Base-by-base conservation (phyloP, 2,113 vertebrate genomes). In the Merops nubicus region DNA sequence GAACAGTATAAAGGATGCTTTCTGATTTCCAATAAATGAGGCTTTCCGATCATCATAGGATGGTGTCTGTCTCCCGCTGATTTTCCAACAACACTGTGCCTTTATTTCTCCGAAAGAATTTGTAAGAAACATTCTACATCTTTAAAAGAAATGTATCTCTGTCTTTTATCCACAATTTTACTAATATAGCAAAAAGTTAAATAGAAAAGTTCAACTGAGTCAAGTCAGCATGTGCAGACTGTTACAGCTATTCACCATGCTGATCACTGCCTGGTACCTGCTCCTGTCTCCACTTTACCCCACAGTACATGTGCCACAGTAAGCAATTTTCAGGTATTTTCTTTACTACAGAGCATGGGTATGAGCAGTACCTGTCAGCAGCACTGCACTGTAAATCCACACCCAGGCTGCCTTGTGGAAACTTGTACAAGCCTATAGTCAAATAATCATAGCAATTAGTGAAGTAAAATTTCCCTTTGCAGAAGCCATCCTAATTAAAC, bases 261-360 rank as follows among this genome's bases (percentile, higher is more conserved):
- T 62, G 20, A 82, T 15, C 10, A 86, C 33, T 89, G 38, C 36
- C 47, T 43, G 22, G 0, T 43, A 57, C 70, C 26, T 67, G 43
- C 51, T 56, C 43, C n/a, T 70, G 47, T 48, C 36, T 42, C 47
- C 86, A 1, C 79, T 91, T 86, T 42, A 50, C 26, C 26, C 26
- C n/a, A 57, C 8, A 75, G 21, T 16, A 31, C 19, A 4, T 38
- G 19, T 15, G 56, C 26, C 5, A 5, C 8, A 15, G 40, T 62
- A 80, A 89, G 38, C n/a, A 91, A 57, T 18, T 91, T 83, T 76
- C 45, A 91, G 79, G 76, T 89, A 78, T 51, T 85, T 91, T 43
- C 38, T 74, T 73, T 75, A 63, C 68, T 47, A 40, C 36, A 36
- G 62, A 80, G 42, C 18, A 26, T 21, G 18, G 40, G 48, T 42